phyloP scores from a whole-genome alignment of 1,140 invertebrate species.

The Steinernema feltiae region DNA sequence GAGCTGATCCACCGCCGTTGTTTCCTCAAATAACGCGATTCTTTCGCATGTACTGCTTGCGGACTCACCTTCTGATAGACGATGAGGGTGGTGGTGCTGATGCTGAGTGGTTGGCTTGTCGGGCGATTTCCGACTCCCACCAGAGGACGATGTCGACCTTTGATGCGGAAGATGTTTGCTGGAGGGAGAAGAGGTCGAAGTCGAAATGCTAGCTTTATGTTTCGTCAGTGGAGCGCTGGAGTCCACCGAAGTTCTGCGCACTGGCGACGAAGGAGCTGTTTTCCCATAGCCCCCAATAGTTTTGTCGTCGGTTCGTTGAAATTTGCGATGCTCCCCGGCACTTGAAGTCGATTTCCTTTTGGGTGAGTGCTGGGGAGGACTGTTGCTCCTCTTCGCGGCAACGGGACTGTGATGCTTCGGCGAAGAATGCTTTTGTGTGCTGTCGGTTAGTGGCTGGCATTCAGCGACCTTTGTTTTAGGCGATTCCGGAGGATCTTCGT shows the following conservation, averaged over 20 bases:
- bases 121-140: background rate
- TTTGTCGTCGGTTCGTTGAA: background rate
- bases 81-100: background rate
- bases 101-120: background rate
- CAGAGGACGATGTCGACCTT: background rate
- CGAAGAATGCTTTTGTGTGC: background rate
- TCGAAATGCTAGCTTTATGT: background rate
- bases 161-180: background rate
- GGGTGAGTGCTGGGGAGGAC: background rate
- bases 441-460: background rate
- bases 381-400: background rate
- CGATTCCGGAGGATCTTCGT: background rate
- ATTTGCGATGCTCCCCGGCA: background rate
- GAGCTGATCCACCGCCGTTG: background rate
- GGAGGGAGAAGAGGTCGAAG: background rate
- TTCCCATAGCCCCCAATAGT: background rate
- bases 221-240: background rate
- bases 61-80: background rate
- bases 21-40: background rate
- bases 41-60: background rate
- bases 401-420: slow-evolving; percentile 4
- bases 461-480: background rate
- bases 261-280: background rate
- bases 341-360: background rate
- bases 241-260: background rate